Evolutionary conservation across 2,888 invertebrate genomes (phyloP).

Genomic region (Steinernema hermaphroditum): DNA sequence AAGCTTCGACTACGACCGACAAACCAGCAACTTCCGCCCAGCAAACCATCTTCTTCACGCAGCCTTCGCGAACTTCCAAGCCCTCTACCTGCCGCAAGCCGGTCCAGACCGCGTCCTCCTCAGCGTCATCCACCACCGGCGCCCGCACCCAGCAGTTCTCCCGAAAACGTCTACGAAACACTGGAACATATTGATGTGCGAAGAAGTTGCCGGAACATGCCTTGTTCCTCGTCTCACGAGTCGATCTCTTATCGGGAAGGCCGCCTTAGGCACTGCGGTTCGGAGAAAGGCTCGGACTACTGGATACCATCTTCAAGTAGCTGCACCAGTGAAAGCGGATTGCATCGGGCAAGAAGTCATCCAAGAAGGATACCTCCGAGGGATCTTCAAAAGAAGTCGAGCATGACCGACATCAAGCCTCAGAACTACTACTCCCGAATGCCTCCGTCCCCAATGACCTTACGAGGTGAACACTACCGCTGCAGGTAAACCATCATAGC

Average conservation of each 20-base stretch:
- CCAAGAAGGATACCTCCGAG: slow-evolving; percentile 9
- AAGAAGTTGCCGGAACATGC: slow-evolving; percentile 22
- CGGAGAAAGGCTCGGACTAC: slow-evolving; percentile 22
- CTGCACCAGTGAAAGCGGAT: slow-evolving; percentile 7
- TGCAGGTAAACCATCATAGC: not conserved
- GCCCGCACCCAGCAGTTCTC: slow-evolving; percentile 34
- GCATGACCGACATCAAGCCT: not conserved
- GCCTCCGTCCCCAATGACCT: slow-evolving; percentile 33
- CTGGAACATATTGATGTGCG: slow-evolving; percentile 38
- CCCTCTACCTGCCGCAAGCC: slow-evolving; percentile 1
- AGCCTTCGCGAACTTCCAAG: slow-evolving; percentile 23
- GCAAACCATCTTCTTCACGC: slow-evolving; percentile 24
- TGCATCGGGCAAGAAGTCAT: slow-evolving; percentile 19
- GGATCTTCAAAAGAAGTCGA: slow-evolving; percentile 13
- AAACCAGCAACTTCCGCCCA: slow-evolving; percentile 5
- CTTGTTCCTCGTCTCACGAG: slow-evolving; percentile 21
- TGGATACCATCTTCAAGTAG: slow-evolving; percentile 21
- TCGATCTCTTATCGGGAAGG: not conserved
- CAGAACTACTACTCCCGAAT: slow-evolving; percentile 43
- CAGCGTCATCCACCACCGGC: slow-evolving; percentile 19
- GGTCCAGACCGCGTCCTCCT: not conserved
- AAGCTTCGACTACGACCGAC: not conserved
- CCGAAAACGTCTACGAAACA: slow-evolving; percentile 63
- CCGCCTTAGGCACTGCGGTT: slow-evolving; percentile 7
- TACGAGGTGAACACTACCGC: not conserved